A percentile compares a stretch with the other conserved stretches of the same genome.
Conservation (phyloP, 2,888 invertebrate genomes). For the Nycteola revayana region DNA sequence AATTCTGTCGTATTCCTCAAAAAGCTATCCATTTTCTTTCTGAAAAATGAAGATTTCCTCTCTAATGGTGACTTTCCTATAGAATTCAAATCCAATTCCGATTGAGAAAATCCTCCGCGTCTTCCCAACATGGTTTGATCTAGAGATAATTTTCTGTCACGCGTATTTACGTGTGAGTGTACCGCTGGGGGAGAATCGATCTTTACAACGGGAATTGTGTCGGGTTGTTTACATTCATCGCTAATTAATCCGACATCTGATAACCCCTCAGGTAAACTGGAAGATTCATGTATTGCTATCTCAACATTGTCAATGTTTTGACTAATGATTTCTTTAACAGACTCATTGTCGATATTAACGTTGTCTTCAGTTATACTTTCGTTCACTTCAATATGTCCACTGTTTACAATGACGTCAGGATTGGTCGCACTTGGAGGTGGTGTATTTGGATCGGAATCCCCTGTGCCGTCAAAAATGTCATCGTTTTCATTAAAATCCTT, state of each 20-base stretch:
- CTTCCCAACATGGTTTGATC: slow-evolving; percentile 63
- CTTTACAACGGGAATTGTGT: slow-evolving; percentile 13
- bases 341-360: slow-evolving; percentile 12
- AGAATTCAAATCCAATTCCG: slow-evolving; percentile 66
- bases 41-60: slow-evolving; percentile 72
- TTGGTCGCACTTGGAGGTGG: slow-evolving; percentile 54
- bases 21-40: slow-evolving; percentile 72
- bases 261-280: slow-evolving; percentile 33
- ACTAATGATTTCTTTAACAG: slow-evolving; percentile 6
- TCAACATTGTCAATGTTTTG: slow-evolving; percentile 17
- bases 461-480: slow-evolving; percentile 44
- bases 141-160: slow-evolving; percentile 65
- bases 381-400: slow-evolving; percentile 11
- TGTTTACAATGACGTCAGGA: slow-evolving; percentile 37
- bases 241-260: slow-evolving; percentile 20
- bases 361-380: slow-evolving; percentile 17
- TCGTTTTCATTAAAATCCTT: slow-evolving; percentile 61
- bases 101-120: slow-evolving; percentile 62
- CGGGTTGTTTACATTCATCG: slow-evolving; percentile 15
- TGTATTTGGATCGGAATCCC: slow-evolving; percentile 14
- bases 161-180: slow-evolving; percentile 23
- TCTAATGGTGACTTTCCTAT: slow-evolving; percentile 69
- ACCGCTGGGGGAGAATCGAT: slow-evolving; percentile 16
- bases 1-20: slow-evolving; percentile 70
- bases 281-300: slow-evolving; percentile 25